Evolutionary conservation across 2,113 vertebrate genomes (phyloP).

Genomic region (Cathartes aura): DNA sequence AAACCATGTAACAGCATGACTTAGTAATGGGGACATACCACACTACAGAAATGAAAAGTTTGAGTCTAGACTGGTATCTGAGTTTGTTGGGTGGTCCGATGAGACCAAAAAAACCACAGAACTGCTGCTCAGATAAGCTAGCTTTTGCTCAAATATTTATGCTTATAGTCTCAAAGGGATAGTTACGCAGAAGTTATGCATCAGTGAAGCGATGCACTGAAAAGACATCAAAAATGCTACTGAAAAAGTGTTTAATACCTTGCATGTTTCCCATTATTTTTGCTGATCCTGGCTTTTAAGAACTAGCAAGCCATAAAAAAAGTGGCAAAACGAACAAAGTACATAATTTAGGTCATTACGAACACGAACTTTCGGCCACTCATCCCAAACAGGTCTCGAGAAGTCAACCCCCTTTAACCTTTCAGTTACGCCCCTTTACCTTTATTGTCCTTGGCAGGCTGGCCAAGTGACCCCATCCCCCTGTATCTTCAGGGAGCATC

Average conservation of each 20-base stretch:
- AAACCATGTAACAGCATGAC: background rate
- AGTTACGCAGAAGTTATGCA: background rate
- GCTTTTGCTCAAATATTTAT: background rate
- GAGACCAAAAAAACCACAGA: background rate
- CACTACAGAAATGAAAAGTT: background rate
- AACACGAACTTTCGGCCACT: background rate
- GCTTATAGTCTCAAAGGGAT: background rate
- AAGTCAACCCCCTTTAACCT: constrained; percentile 12
- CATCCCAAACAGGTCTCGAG: background rate
- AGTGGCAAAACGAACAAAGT: background rate
- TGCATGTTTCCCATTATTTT: background rate
- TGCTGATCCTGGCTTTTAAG: background rate
- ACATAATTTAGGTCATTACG: background rate
- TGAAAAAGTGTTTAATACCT: background rate
- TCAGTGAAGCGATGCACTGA: background rate
- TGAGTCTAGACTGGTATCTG: background rate
- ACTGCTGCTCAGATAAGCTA: background rate
- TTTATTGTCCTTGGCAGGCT: constrained; percentile 23
- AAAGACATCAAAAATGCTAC: background rate
- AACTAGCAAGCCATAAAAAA: background rate
- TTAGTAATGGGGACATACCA: background rate
- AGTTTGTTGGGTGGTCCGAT: background rate
- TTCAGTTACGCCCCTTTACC: background rate
- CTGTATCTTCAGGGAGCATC: constrained; percentile 49
- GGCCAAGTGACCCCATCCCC: constrained; percentile 53